Evolutionary conservation across 2,113 vertebrate genomes (phyloP), one percentile per base, ranked within the genome.

Genomic region (Oophaga pumilio): DNA sequence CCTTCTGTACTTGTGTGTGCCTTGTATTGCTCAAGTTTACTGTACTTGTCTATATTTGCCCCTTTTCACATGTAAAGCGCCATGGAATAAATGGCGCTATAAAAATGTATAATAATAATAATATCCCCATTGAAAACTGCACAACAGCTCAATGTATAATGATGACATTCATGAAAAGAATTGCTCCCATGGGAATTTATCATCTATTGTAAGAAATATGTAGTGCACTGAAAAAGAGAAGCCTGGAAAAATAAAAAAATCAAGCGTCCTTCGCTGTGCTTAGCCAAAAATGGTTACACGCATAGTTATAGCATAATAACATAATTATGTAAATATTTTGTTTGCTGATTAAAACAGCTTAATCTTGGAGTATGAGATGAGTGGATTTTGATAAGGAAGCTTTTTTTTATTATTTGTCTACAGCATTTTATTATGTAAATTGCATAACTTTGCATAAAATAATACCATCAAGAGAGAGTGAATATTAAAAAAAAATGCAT

Each of bases 321-420:
- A 57, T 26, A 79, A 57, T 79, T 79, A 79, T 57, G 76, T 56
- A 17, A 79, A 79, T 57, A 57, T 79, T 79, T 79, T 26, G 53
- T 59, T 79, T 28, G 53, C 76, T 79, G 53, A 79, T 79, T 79
- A 79, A 79, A 56, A 79, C 76, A 57, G 50, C 15, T 57, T 79
- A 79, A 79, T 79, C 50, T 17, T 79, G 53, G 76, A 79, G 76
- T 79, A 57, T 59, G 22, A 56, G 50, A 56, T 78, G 52, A 79
- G 24, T 79, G 76, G 24, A 8, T 79, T 79, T 79, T 79, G 76
- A 56, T 79, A 57, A 26, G 53, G 8, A 28, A 28, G 24, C 7
- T 8, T 57, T 15, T 57, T 15, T 79, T 56, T 28, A 57, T 79
- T 59, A 79, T 79, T 79, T 57, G 52, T 57, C 11, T 18, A 17